Conservation (phyloP, 2,888 invertebrate species). For the Rapana venosa region DNA sequence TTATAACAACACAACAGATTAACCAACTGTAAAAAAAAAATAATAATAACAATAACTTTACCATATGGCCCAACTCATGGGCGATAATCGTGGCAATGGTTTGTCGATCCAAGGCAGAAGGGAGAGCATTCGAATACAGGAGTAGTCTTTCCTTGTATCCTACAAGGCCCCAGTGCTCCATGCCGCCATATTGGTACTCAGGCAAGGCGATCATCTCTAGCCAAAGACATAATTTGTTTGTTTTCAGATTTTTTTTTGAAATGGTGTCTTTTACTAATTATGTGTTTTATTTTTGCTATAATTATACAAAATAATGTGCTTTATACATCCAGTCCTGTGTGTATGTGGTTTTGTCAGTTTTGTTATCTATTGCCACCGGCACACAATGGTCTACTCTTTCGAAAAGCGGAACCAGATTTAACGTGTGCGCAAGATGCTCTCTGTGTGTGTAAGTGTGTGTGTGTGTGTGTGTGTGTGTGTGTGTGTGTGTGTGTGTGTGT, state of each 20-base stretch:
- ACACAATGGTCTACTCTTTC: no score
- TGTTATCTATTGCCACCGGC: no score
- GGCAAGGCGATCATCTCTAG: constrained; percentile 77
- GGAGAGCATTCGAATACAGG: constrained; percentile 66
- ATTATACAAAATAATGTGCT: neutral
- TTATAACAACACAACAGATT: no score
- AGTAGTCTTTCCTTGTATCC: constrained; percentile 82
- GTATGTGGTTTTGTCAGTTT: neutral
- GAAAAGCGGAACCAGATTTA: no score
- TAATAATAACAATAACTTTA: constrained; percentile 45
- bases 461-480: constrained; percentile 12
- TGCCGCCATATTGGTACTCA: constrained; percentile 77
- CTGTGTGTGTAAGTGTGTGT: neutral
- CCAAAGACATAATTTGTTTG: no score
- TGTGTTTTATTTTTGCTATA: neutral
- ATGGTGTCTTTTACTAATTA: neutral
- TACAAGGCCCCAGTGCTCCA: constrained; percentile 79
- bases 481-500: constrained; percentile 14
- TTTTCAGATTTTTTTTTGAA: neutral
- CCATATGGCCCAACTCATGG: constrained; percentile 78
- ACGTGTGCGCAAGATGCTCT: no score
- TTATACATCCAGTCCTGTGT: no score
- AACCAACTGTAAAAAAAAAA: no score
- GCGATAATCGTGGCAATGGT: constrained; percentile 74
- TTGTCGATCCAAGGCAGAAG: constrained; percentile 68